Evolutionary conservation across 2,113 vertebrate species (phyloP), one percentile per base, ranked within the genome.

Genomic region (Zosterops japonicus): DNA sequence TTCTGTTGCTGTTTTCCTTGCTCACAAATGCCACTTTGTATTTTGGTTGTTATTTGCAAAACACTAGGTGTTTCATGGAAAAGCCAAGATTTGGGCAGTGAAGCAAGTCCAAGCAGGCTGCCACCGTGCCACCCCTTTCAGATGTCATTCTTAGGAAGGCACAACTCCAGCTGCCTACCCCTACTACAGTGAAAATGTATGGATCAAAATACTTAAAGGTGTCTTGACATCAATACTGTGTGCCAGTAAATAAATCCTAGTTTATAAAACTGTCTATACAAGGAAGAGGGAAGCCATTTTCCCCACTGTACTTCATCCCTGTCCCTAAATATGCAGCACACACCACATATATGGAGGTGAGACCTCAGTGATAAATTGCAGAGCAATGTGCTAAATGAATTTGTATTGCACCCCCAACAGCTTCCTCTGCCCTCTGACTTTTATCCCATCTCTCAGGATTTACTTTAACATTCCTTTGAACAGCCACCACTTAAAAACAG

Each of bases 381-480:
- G 70, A 88, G 46, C 91, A 72, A 67, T 72, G 78, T 94, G 84
- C 75, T 90, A 94, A 91, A 95, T 67, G 11, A 77, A 87, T 90
- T 82, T 80, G 35, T 74, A 31, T 70, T 76, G 41, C 82, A 83
- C 14, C 27, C 59, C 70, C 46, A 94, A 68, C 49, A 80, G 74
- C 70, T 69, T 95, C 42, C 47, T 24, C 29, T 90, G 75, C 65
- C 84, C 79, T 95, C 78, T 91, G 96, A 87, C 87, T 93, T 75
- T 49, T 47, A 84, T 25, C 56, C 87, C 74, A 76, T 74, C 74
- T 94, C 87, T 91, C 85, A 94, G 55, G 70, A 90, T 95, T 94
- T 90, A 57, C 22, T 85, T 23, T 24, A 90, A 81, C 68, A 53
- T 71, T 87, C 49, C 36, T 64, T 79, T 91, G 67, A 87, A 53